Base-by-base conservation (phyloP, 2,797 vertebrate genomes). In the Lemur catta region DNA sequence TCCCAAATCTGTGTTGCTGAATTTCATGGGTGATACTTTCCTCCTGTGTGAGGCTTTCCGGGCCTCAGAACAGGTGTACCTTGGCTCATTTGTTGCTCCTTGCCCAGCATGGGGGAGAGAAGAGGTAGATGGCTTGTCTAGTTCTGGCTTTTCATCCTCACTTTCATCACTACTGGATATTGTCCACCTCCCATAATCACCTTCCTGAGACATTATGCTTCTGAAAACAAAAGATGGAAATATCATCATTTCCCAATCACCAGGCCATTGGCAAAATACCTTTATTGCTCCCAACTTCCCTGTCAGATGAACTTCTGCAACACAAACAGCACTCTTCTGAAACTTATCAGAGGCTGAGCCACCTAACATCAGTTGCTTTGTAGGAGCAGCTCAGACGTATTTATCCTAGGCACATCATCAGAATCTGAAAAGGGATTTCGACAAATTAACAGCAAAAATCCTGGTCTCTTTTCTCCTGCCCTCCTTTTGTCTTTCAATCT, bases 91-190 rank as follows among this genome's bases (percentile, higher is more conserved):
- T 0, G 43, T 18, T 7, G 50, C 17, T 6, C 7, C 79, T 50
- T 0, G 41, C 0, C 43, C 26, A 0, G 82, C 15, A 3, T 1
- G 8, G 0, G 52, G 35, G 0, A 88, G 1, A 0, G 89, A 97
- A 91, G 98, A 98, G 0, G 98, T 96, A 12, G 98, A 97, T 0
- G 98, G 98, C 10, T 96, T 97, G 33, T 98, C 97, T 6, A 4
- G 6, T 0, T 95, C 95, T 10, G 95, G 97, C 72, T 99, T 98
- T 28, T 99, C 99, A 9, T 98, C 98, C 0, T 97, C 97, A 33
- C 98, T 99, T 7, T 99, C 99, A 11, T 99, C 99, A 13, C 99
- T 99, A 96, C 99, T 99, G 61, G 99, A 99, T 93, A 99, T 96
- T 0, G 99, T 99, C 99, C 99, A 99, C 98, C 97, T 99, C 41